Evolutionary conservation across 64 coral and sea anemone genomes (phyloP).

Genomic region (Catalaphyllia jardinei): DNA sequence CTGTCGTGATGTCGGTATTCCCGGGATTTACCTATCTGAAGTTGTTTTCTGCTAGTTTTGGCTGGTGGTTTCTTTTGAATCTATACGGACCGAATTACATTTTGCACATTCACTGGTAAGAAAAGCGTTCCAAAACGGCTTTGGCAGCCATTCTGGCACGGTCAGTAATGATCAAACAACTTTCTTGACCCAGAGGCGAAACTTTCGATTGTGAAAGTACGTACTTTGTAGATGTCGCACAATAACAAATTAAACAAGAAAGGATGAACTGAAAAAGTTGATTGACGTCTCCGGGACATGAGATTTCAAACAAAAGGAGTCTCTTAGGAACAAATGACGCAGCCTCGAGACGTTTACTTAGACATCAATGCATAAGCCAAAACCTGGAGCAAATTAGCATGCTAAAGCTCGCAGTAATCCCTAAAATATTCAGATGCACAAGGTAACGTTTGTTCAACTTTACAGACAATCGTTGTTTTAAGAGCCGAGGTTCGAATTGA

Average conservation of each 20-base stretch:
- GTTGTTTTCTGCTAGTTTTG: no score
- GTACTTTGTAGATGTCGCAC: neutral
- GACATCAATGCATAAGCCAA: neutral
- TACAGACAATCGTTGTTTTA: neutral
- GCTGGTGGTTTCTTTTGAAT: no score
- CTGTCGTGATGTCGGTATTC: no score
- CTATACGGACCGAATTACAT: no score
- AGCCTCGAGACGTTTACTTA: conserved; percentile 33
- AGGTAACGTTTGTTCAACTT: neutral
- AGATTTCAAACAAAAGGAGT: neutral
- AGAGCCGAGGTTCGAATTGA: neutral
- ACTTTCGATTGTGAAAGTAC: neutral
- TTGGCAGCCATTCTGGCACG: neutral
- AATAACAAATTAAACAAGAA: neutral
- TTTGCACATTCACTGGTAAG: no score
- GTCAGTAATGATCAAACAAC: neutral
- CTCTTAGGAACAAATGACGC: conserved; percentile 25
- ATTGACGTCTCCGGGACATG: conserved; percentile 21
- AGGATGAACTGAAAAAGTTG: neutral
- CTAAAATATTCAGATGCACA: neutral
- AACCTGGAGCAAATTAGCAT: conserved; percentile 14
- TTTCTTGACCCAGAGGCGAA: neutral
- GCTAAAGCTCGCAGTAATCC: neutral
- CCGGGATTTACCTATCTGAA: no score
- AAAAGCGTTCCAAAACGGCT: no score